These are phyloP conservation scores for Microdon myrmicae DNA, from an alignment of 2,888 invertebrate species.

Conservation along the genomic window DNA sequence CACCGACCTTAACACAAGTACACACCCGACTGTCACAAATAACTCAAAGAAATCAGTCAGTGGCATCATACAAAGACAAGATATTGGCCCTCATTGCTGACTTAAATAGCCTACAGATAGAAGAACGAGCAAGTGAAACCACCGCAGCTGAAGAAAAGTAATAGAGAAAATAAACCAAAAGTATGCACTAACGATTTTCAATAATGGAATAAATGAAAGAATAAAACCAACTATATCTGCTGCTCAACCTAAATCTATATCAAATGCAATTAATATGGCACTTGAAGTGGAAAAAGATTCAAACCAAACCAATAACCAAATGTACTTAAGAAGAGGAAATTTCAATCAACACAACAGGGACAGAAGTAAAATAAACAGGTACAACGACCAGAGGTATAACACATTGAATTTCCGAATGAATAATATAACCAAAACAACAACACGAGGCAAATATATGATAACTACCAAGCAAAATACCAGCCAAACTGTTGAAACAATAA, in stretches of 20 bases:
- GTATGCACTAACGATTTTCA: conserved; percentile 8
- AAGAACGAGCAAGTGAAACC: background rate
- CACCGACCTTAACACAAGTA: conserved; percentile 11
- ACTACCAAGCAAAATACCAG: conserved; percentile 47
- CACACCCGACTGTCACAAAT: conserved; percentile 1
- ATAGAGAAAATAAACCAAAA: conserved; percentile 5
- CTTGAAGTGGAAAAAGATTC: conserved; percentile 15
- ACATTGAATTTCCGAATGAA: background rate
- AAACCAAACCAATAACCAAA: too few relatives aligned
- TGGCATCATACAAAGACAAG: conserved; percentile 6
- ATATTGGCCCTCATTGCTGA: conserved; percentile 4
- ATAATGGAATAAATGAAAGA: conserved; percentile 16
- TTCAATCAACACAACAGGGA: too few relatives aligned
- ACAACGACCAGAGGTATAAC: conserved; percentile 38
- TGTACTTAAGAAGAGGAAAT: too few relatives aligned
- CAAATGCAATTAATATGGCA: conserved; percentile 4
- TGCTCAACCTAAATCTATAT: conserved; percentile 9
- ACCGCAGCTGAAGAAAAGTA: background rate
- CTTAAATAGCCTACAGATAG: conserved; percentile 10
- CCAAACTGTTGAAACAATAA: conserved; percentile 49
- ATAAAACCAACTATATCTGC: conserved; percentile 11
- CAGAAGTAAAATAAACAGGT: conserved; percentile 50
- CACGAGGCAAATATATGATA: background rate
- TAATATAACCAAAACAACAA: background rate
- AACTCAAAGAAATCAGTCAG: conserved; percentile 1